These are phyloP conservation scores for Otolemur garnettii DNA, from an alignment of 2,113 vertebrate species.

Conservation along the genomic window DNA sequence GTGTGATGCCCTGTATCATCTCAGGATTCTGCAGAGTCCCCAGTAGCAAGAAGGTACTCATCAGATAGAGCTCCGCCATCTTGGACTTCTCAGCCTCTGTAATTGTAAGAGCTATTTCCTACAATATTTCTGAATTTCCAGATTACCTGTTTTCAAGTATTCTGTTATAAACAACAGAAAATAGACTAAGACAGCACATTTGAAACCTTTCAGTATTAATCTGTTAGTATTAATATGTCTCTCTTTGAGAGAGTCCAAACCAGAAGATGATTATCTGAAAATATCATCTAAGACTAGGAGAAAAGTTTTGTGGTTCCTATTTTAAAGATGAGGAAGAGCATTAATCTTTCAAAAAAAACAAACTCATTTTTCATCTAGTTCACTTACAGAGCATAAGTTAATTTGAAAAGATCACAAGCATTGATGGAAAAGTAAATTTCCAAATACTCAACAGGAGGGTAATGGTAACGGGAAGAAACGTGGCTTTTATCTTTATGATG, in stretches of 20 bases:
- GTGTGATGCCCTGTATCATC: neutral
- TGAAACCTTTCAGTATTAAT: neutral
- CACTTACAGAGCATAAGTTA: conserved; percentile 61
- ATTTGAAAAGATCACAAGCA: conserved; percentile 76
- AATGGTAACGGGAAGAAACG: conserved; percentile 66
- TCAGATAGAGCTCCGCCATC: too few species aligned
- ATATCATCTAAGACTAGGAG: conserved; percentile 13
- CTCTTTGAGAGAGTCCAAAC: neutral
- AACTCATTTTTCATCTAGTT: conserved; percentile 69
- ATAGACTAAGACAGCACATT: neutral
- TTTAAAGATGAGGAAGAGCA: conserved; percentile 47
- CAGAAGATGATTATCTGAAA: conserved; percentile 3
- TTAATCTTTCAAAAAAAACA: conserved; percentile 67
- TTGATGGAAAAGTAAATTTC: conserved; percentile 58
- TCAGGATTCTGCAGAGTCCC: neutral
- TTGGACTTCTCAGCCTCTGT: neutral
- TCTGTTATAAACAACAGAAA: neutral
- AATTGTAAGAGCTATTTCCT: neutral
- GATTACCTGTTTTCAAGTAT: neutral
- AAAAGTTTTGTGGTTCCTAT: neutral
- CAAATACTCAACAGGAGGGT: conserved; percentile 63
- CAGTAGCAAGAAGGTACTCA: neutral
- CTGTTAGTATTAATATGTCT: neutral
- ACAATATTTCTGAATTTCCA: neutral
- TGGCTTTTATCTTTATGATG: conserved; percentile 75